Evolutionary conservation across 2,797 vertebrate genomes (phyloP).

Genomic region (Gymnopithys bicolor): DNA sequence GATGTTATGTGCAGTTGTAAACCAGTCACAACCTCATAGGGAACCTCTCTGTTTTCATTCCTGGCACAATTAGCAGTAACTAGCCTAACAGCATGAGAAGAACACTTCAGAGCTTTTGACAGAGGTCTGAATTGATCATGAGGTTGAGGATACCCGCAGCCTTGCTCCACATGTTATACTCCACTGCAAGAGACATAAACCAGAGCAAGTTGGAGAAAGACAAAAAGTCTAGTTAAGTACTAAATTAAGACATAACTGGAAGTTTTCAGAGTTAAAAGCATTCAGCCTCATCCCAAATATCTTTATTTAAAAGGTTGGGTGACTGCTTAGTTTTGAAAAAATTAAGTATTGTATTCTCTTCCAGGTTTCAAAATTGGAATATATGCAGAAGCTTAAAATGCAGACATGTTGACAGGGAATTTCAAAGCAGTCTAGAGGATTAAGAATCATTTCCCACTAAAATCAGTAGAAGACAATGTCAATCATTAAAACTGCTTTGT

Average conservation of each 20-base stretch:
- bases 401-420: neutral
- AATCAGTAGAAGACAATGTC: constrained; percentile 11
- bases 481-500: neutral
- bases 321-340: neutral
- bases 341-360: neutral
- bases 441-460: neutral
- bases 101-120: neutral
- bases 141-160: neutral
- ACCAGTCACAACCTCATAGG: neutral
- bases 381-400: neutral
- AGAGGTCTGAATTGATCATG: neutral
- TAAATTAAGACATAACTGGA: neutral
- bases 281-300: neutral
- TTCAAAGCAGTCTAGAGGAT: constrained; percentile 19
- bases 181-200: neutral
- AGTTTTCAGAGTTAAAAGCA: neutral
- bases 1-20: neutral
- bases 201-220: neutral
- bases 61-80: neutral
- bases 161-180: neutral
- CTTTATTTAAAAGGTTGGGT: neutral
- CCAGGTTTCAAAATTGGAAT: constrained; percentile 7
- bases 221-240: neutral
- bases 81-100: neutral
- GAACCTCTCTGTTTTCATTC: neutral